Evolutionary conservation across 2,888 invertebrate genomes (phyloP), one percentile per base, ranked within the genome.

Genomic region (Parnassius smintheus): DNA sequence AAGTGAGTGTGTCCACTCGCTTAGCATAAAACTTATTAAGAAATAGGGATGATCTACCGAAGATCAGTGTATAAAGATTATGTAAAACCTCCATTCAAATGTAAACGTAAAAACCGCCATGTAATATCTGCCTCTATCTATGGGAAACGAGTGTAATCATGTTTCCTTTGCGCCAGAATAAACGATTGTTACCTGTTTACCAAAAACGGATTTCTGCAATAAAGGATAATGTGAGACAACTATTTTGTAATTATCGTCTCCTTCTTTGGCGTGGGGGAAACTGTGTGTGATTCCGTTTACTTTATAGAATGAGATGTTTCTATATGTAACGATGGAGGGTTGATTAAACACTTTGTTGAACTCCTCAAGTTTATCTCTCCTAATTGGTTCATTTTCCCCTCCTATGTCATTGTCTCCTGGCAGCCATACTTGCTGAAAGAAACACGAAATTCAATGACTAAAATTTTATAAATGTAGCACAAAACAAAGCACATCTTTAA

Each of bases 351-450:
- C 94, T 70, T 93, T 92, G 64, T 95, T 93, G 80, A 97, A 98
- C 74, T 96, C 94, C 13, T 91, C 83, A 8, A 96, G 80, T 86
- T 96, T 97, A n/a, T 93, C 83, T 54, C 89, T 85, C 25, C 94
- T 94, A 51, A 97, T 93, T 49, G 94, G 93, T 74, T 96, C 95
- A 66, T 93, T 95, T 86, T 99, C 99, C 12, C 99, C 99, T 9
- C 99, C 99, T 64, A 99, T 97, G 80, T 99, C 99, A 86, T 99
- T 99, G 82, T 99, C 99, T 7, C 99, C 99, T 22, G 98, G 97
- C 67, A 99, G 85, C 93, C 96, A 98, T 59, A 99, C 92, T 86
- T 94, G 94, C 96, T 96, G 84, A 44, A 91, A 87, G 55, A 59
- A 10, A 56, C 11, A 44, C 9, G 1, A 46, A 11, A 11, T 11